phyloP scores from a whole-genome alignment of 64 coral and sea anemone species.

The Montipora sp. region DNA sequence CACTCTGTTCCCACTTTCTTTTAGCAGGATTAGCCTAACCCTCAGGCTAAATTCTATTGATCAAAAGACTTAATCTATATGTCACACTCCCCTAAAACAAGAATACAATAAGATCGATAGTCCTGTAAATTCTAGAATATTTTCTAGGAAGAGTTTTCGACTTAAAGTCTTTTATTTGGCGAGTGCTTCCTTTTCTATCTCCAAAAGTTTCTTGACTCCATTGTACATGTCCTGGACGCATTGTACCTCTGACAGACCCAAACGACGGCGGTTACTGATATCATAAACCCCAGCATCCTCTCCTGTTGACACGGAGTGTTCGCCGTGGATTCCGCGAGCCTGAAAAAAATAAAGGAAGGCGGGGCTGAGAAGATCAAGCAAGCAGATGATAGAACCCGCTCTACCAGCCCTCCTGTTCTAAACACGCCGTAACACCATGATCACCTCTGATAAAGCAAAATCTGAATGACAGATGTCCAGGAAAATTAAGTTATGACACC shows the following conservation, averaged over 20 bases:
- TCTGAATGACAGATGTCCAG: too few relatives aligned
- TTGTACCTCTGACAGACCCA: constrained; percentile 80
- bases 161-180: not conserved
- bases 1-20: not conserved
- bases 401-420: too few relatives aligned
- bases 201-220: constrained; percentile 76
- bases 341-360: not conserved
- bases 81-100: not conserved
- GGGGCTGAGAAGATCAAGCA: too few relatives aligned
- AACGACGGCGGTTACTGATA: constrained; percentile 73
- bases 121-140: not conserved
- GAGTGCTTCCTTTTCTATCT: constrained; percentile 43
- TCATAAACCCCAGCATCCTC: constrained; percentile 79
- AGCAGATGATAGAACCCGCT: too few relatives aligned
- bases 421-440: too few relatives aligned
- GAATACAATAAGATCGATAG: not conserved
- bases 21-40: too few relatives aligned
- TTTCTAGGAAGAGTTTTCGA: not conserved
- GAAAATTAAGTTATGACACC: too few relatives aligned
- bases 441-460: too few relatives aligned
- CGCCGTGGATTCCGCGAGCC: constrained; percentile 79
- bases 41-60: too few relatives aligned
- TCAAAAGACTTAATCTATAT: too few relatives aligned
- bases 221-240: constrained; percentile 89
- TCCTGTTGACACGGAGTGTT: constrained; percentile 72